Conservation (phyloP, 2,888 invertebrate species). For the Sphaerophoria taeniata region DNA sequence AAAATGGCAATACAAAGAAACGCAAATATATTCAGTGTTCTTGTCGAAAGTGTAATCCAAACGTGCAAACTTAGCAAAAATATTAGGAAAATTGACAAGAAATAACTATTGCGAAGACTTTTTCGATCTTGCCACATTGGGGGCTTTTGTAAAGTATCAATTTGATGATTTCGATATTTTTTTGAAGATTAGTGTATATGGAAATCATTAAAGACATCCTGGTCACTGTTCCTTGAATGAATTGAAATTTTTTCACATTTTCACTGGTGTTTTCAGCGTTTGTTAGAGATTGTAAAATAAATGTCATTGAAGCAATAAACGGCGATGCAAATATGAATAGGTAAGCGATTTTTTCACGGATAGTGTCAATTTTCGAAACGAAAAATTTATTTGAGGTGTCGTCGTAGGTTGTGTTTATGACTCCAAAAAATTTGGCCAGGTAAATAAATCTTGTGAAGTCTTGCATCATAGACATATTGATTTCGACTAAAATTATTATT, state of each 20-base stretch:
- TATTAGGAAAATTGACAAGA: neutral
- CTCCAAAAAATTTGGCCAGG: neutral
- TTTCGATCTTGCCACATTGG: neutral
- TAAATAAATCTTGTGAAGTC: neutral
- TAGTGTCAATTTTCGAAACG: neutral
- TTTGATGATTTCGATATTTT: neutral
- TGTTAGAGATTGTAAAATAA: neutral
- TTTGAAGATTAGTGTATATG: neutral
- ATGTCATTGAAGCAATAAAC: neutral
- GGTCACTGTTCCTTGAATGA: neutral
- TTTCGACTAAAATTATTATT: neutral
- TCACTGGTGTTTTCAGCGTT: neutral
- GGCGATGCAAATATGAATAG: neutral
- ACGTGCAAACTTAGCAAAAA: neutral
- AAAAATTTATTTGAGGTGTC: neutral
- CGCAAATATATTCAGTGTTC: neutral
- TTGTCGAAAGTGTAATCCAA: neutral
- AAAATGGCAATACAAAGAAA: neutral
- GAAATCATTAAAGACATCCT: neutral
- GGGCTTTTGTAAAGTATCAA: neutral
- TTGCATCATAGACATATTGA: neutral
- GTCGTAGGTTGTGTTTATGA: neutral
- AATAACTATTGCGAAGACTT: constrained; percentile 10
- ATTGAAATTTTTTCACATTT: neutral
- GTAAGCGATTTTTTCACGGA: neutral